phyloP scores from a whole-genome alignment of 2,888 invertebrate species.

The Lithodes maja region DNA sequence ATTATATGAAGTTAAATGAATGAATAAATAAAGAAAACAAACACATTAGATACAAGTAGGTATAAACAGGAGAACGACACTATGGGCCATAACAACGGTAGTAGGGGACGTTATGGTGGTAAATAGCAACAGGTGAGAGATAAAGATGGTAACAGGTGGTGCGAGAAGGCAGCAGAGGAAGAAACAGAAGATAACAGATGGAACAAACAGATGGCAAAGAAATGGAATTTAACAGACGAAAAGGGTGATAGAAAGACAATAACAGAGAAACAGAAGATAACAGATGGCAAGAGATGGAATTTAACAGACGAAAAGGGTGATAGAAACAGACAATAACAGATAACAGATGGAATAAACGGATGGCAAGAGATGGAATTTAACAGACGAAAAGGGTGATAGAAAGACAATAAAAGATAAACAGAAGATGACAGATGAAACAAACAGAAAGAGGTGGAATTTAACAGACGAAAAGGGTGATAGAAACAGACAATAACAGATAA shows the following conservation, averaged over 20 bases:
- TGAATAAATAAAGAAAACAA: too few relatives aligned
- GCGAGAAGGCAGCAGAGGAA: not conserved
- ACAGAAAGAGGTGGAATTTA: too few relatives aligned
- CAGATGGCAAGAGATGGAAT: not conserved
- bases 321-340: too few relatives aligned
- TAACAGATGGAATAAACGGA: too few relatives aligned
- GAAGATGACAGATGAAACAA: too few relatives aligned
- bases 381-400: too few relatives aligned
- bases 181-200: not conserved
- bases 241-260: not conserved
- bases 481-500: too few relatives aligned
- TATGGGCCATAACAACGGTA: not conserved
- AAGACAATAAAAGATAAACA: not conserved
- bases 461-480: too few relatives aligned
- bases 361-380: not conserved
- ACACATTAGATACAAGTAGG: not conserved
- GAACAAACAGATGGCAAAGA: not conserved
- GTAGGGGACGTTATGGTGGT: not conserved
- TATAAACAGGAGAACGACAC: not conserved
- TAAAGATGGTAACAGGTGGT: not conserved
- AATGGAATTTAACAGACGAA: not conserved
- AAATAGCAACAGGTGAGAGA: not conserved
- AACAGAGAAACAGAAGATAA: not conserved
- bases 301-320: not conserved
- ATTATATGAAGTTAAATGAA: too few relatives aligned